phyloP scores from a whole-genome alignment of 2,888 invertebrate genomes.

The Calameuta filiformis region DNA sequence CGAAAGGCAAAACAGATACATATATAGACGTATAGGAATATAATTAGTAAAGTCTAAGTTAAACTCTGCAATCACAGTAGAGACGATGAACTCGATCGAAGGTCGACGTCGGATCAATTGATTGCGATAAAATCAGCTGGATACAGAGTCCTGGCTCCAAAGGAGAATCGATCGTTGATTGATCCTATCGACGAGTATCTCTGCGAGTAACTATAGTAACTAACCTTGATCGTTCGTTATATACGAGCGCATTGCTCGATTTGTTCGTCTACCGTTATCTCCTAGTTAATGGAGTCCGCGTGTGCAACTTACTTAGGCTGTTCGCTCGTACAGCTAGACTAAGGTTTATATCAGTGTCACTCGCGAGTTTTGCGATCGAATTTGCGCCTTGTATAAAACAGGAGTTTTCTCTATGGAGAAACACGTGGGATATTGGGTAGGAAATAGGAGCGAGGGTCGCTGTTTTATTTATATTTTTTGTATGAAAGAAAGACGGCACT shows the following conservation, averaged over 20 bases:
- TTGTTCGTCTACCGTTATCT: slow-evolving; percentile 8
- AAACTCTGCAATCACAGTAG: neutral
- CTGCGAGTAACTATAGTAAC: neutral
- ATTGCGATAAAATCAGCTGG: neutral
- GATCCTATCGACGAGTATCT: neutral
- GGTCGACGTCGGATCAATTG: neutral
- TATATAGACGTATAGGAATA: neutral
- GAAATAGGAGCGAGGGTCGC: neutral
- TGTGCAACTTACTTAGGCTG: neutral
- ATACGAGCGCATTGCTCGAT: neutral
- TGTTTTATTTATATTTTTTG: neutral
- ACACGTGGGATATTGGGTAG: neutral
- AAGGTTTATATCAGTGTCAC: neutral
- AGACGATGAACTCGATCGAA: slow-evolving; percentile 1
- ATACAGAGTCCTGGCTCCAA: neutral
- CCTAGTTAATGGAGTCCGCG: neutral
- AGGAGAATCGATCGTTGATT: neutral
- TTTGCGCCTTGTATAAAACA: neutral
- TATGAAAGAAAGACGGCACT: neutral
- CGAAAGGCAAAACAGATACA: neutral
- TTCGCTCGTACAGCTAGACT: neutral
- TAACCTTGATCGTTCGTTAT: slow-evolving; percentile 10
- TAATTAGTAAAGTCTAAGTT: slow-evolving; percentile 3
- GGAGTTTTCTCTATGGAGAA: neutral
- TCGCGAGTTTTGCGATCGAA: too few relatives aligned